Evolutionary conservation across 2,797 vertebrate species (phyloP), one percentile per base, ranked within the genome.

Genomic region (Glyptemys insculpta): DNA sequence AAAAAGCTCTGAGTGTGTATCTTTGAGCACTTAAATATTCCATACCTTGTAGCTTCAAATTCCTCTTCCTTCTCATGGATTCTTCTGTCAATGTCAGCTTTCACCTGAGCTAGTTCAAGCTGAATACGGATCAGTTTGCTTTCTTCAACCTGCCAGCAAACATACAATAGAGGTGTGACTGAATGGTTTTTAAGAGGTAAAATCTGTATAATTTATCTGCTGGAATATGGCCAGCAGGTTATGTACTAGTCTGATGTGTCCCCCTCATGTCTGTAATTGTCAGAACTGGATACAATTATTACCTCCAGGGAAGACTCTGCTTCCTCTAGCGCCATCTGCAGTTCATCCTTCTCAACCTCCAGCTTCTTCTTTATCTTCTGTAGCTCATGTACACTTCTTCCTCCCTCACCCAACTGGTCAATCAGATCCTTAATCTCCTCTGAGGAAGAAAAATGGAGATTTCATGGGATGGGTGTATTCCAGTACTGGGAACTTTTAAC

Each of bases 381-480:
- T 79, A 98, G 95, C 85, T 99, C 97, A 4, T 98, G 96, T 90
- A 98, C 90, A 62, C 96, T 98, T 72, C 97, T 91, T 49, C 98
- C 98, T 96, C 98, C 98, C 49, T 98, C 98, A 1, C 97, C 97
- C 29, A 98, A 97, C 97, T 99, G 98, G 94, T 98, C 98, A 23
- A 98, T 97, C 82, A 98, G 97, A 91, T 99, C 98, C 93, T 97
- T 98, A 88, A 99, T 98, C 97, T 99, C 98, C 97, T 99, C 98
- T 98, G 94, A 94, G 92, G 52, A 94, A 86, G 88, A 56, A 80
- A 93, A 95, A n/a, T 6, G 3, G 92, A 83, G 89, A 91, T 92
- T 97, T 93, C 50, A 8, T 37, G 2, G 62, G 87, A 83, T 74
- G 47, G 68, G 79, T 95, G 95, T 92, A 76, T 95, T 91, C 95